Evolutionary conservation across 1,140 invertebrate species (phyloP).

Genomic region (Drosophila malerkotliana): DNA sequence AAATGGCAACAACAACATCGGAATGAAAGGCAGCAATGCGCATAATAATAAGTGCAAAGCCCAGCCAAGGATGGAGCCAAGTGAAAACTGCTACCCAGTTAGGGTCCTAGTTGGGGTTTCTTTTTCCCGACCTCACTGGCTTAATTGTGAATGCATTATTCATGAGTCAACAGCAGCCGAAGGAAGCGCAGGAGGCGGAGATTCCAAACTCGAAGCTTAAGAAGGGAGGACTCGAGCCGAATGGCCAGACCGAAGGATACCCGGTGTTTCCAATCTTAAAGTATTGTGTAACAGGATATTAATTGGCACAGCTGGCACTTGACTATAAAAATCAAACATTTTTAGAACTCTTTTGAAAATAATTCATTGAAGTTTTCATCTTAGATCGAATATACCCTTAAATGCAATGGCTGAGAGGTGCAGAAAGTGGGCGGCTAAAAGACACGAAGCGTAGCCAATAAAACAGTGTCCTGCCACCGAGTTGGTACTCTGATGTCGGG

Average conservation of each 20-base stretch:
- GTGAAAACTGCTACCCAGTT: conserved; percentile 28
- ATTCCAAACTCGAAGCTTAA: conserved; percentile 33
- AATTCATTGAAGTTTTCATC: not conserved
- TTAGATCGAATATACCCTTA: not conserved
- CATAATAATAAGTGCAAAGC: conserved; percentile 67
- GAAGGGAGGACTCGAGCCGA: not conserved
- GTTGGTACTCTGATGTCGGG: conserved; percentile 22
- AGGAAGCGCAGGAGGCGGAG: conserved; percentile 23
- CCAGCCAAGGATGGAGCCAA: conserved; percentile 12
- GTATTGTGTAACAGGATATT: not conserved
- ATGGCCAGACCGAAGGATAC: conserved; percentile 5
- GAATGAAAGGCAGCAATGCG: conserved; percentile 32
- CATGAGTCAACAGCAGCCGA: conserved; percentile 58
- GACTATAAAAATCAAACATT: not conserved
- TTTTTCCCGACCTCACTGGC: conserved; percentile 48
- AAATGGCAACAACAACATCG: conserved; percentile 28
- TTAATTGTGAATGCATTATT: conserved; percentile 82
- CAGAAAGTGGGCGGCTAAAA: conserved; percentile 1
- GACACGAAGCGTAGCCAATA: conserved; percentile 48
- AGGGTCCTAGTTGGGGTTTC: conserved; percentile 39
- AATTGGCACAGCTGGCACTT: too few species aligned
- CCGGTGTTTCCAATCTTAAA: not conserved
- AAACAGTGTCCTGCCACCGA: conserved; percentile 48
- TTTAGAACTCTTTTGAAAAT: too few species aligned
- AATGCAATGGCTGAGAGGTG: not conserved